Conservation (phyloP, 2,888 invertebrate genomes). For the Incurvaria masculella region DNA sequence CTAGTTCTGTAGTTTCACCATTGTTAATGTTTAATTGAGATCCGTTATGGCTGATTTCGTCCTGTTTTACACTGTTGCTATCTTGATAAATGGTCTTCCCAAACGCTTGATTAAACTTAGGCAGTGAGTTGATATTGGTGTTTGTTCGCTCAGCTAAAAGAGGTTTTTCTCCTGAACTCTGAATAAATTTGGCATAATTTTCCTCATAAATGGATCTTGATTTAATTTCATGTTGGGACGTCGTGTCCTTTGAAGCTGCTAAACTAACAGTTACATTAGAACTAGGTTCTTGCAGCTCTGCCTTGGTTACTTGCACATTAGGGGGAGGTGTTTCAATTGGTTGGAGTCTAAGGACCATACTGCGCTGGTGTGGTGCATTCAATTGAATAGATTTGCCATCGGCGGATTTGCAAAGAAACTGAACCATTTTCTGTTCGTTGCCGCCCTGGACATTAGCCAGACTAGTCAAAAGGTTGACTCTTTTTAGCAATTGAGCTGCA, state of each 20-base stretch:
- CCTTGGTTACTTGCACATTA: conserved; percentile 28
- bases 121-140: conserved; percentile 47
- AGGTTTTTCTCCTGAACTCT: conserved; percentile 36
- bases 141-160: conserved; percentile 32
- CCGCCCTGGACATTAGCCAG: conserved; percentile 44
- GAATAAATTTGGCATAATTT: conserved; percentile 55
- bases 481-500: conserved; percentile 38
- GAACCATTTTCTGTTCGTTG: conserved; percentile 55
- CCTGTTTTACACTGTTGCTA: conserved; percentile 24
- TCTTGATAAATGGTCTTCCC: conserved; percentile 67
- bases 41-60: conserved; percentile 27
- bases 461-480: conserved; percentile 50
- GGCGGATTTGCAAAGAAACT: conserved; percentile 62
- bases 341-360: conserved; percentile 49
- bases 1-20: conserved; percentile 29
- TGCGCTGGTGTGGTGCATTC: conserved; percentile 51
- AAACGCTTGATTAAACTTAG: conserved; percentile 78
- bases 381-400: conserved; percentile 58
- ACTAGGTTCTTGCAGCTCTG: conserved; percentile 18
- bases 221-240: conserved; percentile 41
- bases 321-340: conserved; percentile 40
- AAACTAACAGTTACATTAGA: conserved; percentile 19
- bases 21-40: conserved; percentile 24
- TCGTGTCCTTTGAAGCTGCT: conserved; percentile 24
- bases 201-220: conserved; percentile 54